Conservation (phyloP, 2,113 vertebrate species). For the Chitala chitala region DNA sequence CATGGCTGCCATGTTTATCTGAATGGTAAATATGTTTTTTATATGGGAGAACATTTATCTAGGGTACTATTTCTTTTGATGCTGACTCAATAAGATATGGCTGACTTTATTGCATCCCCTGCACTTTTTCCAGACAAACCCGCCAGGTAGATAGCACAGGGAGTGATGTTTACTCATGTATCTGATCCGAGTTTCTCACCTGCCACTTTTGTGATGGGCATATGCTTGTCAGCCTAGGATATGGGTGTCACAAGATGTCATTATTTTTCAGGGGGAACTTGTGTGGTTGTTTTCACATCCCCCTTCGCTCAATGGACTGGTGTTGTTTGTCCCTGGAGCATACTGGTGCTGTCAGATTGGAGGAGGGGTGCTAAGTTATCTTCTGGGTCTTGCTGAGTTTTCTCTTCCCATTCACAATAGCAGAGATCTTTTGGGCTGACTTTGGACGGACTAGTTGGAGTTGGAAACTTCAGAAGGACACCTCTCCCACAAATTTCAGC, state of each 20-base stretch:
- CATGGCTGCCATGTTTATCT: slow-evolving; percentile 1
- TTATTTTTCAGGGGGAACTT: not conserved
- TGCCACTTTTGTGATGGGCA: not conserved
- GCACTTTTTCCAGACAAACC: not conserved
- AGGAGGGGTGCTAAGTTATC: not conserved
- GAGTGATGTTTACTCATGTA: not conserved
- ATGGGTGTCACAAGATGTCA: not conserved
- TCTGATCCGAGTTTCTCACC: not conserved
- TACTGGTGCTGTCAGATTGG: not conserved
- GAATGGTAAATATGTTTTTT: not conserved
- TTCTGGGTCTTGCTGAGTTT: not conserved
- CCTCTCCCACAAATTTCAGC: not conserved
- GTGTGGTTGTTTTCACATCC: not conserved
- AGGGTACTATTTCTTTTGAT: not conserved
- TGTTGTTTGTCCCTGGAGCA: not conserved
- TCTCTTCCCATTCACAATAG: not conserved
- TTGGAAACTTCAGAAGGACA: not conserved
- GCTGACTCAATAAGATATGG: not conserved
- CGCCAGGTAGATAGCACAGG: too few relatives aligned
- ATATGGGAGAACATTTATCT: not conserved
- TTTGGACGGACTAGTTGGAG: not conserved
- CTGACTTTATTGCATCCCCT: not conserved
- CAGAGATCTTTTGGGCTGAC: not conserved
- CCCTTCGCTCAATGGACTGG: not conserved
- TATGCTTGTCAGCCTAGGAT: not conserved